These are phyloP conservation scores for Apis dorsata DNA, from an alignment of 1,140 invertebrate species.

Conservation along the genomic window DNA sequence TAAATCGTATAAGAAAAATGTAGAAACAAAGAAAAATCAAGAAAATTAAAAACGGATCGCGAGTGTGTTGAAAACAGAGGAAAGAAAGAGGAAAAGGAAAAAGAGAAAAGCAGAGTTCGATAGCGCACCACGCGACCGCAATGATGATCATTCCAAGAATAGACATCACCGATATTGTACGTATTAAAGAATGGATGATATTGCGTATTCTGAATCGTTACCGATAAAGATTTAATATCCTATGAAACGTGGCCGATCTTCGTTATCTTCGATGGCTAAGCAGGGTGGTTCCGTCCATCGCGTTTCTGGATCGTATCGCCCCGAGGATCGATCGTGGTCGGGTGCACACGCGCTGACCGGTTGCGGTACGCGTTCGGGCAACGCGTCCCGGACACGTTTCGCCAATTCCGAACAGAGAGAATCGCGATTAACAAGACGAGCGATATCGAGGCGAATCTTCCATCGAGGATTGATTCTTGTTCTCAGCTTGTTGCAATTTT, in stretches of 20 bases:
- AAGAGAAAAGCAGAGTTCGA: not conserved
- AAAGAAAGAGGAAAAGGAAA: not conserved
- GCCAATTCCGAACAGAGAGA: not conserved
- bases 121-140: constrained; percentile 43
- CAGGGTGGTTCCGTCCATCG: constrained; percentile 63
- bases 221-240: constrained; percentile 16
- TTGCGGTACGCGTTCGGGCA: constrained; percentile 58
- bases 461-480: not conserved
- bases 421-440: not conserved
- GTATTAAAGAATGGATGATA: not conserved
- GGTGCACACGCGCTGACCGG: constrained; percentile 65
- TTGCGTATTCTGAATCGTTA: not conserved
- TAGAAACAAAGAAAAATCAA: not conserved
- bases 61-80: too few relatives aligned
- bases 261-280: constrained; percentile 52
- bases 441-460: not conserved
- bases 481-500: too few relatives aligned
- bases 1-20: too few relatives aligned
- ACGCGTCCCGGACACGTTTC: constrained; percentile 30
- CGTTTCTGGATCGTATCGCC: constrained; percentile 65
- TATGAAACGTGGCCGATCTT: not conserved
- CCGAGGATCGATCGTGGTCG: constrained; percentile 62
- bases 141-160: constrained; percentile 26
- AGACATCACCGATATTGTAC: not conserved
- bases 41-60: not conserved